Conservation (phyloP, 2,113 vertebrate genomes). For the Etheostoma spectabile region DNA sequence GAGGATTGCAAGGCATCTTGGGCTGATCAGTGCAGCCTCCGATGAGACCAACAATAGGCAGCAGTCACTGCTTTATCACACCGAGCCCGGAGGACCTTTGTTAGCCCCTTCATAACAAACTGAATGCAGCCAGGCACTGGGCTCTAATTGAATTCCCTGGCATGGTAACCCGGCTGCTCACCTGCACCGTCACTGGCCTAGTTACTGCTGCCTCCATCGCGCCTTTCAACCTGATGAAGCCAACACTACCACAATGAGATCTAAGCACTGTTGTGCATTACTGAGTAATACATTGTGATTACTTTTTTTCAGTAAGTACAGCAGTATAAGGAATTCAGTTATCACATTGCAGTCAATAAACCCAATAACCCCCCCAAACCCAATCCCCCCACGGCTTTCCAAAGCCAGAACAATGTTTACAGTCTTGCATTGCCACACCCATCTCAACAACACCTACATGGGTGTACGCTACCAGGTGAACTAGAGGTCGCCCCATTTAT, state of each 20-base stretch:
- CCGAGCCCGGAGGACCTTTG: slow-evolving; percentile 64
- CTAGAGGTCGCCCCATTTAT: too few species aligned
- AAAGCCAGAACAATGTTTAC: neutral
- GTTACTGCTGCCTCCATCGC: slow-evolving; percentile 23
- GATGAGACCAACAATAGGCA: slow-evolving; percentile 64
- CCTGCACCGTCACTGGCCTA: slow-evolving; percentile 46
- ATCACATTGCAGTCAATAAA: neutral
- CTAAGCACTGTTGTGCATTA: neutral
- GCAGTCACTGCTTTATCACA: slow-evolving; percentile 64
- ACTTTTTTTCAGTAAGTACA: neutral
- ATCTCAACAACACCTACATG: too few species aligned
- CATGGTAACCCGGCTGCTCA: slow-evolving; percentile 66
- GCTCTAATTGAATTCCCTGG: slow-evolving; percentile 72
- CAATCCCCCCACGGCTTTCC: neutral
- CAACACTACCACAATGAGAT: slow-evolving; percentile 11
- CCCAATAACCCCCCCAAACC: neutral
- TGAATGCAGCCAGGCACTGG: slow-evolving; percentile 58
- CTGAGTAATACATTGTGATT: neutral
- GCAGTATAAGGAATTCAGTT: neutral
- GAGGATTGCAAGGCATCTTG: slow-evolving; percentile 41
- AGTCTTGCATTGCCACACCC: too few species aligned
- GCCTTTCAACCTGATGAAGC: slow-evolving; percentile 9
- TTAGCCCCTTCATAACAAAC: slow-evolving; percentile 65
- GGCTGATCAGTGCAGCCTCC: slow-evolving; percentile 32
- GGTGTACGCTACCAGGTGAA: too few species aligned